Evolutionary conservation across 1,140 invertebrate species (phyloP), one percentile per base, ranked within the genome.

Genomic region (Sinonovacula constricta): DNA sequence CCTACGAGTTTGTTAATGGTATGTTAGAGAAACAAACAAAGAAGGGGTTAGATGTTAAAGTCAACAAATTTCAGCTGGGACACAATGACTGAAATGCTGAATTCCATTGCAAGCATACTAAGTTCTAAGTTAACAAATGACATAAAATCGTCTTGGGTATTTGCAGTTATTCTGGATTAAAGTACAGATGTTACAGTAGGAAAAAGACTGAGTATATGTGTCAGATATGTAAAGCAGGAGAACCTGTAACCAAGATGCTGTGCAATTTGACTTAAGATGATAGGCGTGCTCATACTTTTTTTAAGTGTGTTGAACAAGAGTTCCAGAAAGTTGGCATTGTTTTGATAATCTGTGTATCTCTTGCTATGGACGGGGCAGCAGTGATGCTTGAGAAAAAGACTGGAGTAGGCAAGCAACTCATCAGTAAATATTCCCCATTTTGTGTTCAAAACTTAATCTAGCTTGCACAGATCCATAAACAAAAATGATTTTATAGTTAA

Each of bases 391-490:
- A 59, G 0, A 72, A 63, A 24, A 12, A 62, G 1, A 31, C 70
- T 18, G 70, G 56, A 1, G 70, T 62, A 26, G 70, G 70, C 14
- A 31, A 31, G 33, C 70, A 72, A 26, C 24, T 74, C 0, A n/a
- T 5, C 5, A 26, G 28, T n/a, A 74, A 74, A 30, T 65, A 74
- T 33, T 51, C 71, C 24, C 71, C 71, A 2, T 74, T 74, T 36
- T 53, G 39, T 39, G 34, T 56, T 15, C 62, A 65, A 63, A 63
- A 59, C 10, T 76, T 0, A 76, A 76, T 39, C 33, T 76, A n/a
- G 63, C 72, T n/a, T 54, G 45, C 15, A 57, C 72, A 24, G 62
- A 76, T 28, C 72, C 15, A 67, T 76, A 5, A 76, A 76, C 53
- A 76, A 76, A 45, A 39, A 67, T 76, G 34, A 76, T 2, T 45